Evolutionary conservation across 2,797 vertebrate genomes (phyloP).

Genomic region (Myotis pilosus): DNA sequence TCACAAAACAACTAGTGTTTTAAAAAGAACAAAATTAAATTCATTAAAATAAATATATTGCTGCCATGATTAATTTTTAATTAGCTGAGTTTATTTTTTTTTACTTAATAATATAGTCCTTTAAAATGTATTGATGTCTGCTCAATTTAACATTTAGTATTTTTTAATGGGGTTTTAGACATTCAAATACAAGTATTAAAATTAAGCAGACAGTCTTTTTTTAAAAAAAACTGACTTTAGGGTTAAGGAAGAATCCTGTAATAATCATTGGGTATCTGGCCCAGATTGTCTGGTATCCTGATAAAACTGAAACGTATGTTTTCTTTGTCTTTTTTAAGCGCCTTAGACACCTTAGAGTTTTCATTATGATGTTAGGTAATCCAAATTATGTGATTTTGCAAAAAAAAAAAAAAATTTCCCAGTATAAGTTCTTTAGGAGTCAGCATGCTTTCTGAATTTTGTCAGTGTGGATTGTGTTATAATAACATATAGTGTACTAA

Average conservation of each 20-base stretch:
- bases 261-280: not conserved
- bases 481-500: not conserved
- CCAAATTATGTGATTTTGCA: not conserved
- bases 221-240: not conserved
- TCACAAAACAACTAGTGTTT: not conserved
- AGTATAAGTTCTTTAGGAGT: not conserved
- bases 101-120: not conserved
- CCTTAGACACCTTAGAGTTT: not conserved
- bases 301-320: not conserved
- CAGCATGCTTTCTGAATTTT: not conserved
- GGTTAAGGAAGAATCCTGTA: not conserved
- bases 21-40: not conserved
- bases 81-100: not conserved
- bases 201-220: not conserved
- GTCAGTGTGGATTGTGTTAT: not conserved
- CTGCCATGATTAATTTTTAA: not conserved
- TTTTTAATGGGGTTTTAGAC: not conserved
- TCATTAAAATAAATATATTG: not conserved
- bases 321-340: not conserved
- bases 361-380: not conserved
- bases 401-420: not conserved
- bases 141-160: not conserved
- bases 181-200: not conserved
- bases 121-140: not conserved
- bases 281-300: not conserved